Base-by-base conservation (phyloP, 2,888 invertebrate genomes). In the Gari tellinella region DNA sequence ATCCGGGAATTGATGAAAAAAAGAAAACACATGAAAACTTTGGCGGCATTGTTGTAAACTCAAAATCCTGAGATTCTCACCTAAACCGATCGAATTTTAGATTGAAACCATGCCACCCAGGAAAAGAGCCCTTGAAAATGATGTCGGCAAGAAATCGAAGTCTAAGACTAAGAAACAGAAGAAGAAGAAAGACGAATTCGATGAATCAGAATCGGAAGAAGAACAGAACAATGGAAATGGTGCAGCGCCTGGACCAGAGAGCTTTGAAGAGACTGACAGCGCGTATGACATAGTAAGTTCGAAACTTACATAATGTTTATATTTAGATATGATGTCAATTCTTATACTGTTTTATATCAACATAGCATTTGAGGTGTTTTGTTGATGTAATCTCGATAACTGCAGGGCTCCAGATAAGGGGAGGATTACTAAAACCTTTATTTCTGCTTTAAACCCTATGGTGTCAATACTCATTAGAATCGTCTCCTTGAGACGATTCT, bases 101-200 rank as follows among this genome's bases (percentile, higher is more conserved):
- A 12, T 43, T 52, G 10, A 26, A 46, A 70, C 21, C 62, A 87
- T 87, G 86, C 86, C 88, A 61, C 87, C 88, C 37, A 89, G 86
- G 72, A 87, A 88, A 75, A 73, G 87, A 69, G 78, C 83, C 56
- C 65, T 81, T 49, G 83, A 77, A 45, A 79, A 82, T 43, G 86
- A 82, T 52, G 82, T 61, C 49, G 82, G 74, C 43, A 73, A 80
- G 41, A 83, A 31, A 31, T 10, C 31, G 31, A n/a, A 85, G 48
- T 76, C 80, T 8, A 80, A 81, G 55, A 65, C 81, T n/a, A 88
- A 84, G 55, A 72, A 84, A 55, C 83, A 81, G 51, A 87, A 84
- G 74, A 87, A 85, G 67, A 86, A 86, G 80, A 81, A 84, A 53
- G 78, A 83, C 38, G 81, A 84, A 43, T 82, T 81, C 41, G 83